Conservation (phyloP, 2,113 vertebrate genomes). For the Pterocles gutturalis region DNA sequence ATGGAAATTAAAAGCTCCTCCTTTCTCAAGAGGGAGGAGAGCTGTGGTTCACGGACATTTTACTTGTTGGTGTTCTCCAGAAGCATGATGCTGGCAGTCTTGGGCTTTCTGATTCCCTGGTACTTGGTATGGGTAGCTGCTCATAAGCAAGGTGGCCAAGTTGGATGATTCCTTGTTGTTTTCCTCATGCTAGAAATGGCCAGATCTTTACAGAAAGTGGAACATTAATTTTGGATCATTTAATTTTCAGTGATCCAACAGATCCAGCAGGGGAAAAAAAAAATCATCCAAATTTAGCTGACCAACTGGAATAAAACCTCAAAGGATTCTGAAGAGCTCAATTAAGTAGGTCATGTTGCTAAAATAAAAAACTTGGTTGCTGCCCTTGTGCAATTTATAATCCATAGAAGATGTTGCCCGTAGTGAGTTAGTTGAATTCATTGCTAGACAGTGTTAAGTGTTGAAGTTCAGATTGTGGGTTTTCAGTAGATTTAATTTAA, state of each 20-base stretch:
- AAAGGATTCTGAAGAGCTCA: neutral
- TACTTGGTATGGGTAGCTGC: neutral
- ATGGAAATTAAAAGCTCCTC: neutral
- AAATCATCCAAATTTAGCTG: neutral
- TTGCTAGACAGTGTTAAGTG: neutral
- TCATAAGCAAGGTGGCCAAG: neutral
- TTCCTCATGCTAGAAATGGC: neutral
- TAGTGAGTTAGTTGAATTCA: neutral
- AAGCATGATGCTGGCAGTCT: neutral
- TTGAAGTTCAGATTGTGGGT: neutral
- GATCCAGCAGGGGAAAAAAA: neutral
- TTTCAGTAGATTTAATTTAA: neutral
- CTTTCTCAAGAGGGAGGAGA: neutral
- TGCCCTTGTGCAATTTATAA: constrained; percentile 1
- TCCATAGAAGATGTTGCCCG: neutral
- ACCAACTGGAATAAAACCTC: neutral
- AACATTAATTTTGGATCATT: neutral
- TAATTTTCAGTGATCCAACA: neutral
- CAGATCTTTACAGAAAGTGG: neutral
- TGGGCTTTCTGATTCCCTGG: neutral
- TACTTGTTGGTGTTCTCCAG: neutral
- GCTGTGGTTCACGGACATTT: neutral
- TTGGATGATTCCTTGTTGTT: neutral
- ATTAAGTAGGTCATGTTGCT: constrained; percentile 2
- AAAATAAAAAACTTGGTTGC: constrained; percentile 22